phyloP scores from a whole-genome alignment of 2,797 vertebrate genomes.

The Eulemur mongoz region DNA sequence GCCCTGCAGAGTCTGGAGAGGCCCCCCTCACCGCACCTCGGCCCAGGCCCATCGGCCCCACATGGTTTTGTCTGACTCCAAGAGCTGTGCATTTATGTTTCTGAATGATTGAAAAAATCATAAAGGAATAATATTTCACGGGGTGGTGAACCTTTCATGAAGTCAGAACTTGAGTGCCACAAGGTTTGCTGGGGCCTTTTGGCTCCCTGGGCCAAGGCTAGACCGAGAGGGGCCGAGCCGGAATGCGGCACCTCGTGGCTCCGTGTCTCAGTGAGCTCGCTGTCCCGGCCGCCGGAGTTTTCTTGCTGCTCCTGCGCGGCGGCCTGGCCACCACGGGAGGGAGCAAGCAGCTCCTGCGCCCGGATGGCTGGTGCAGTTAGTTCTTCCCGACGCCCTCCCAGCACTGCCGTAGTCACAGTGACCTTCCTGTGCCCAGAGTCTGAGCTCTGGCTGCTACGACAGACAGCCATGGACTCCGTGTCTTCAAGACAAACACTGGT shows the following conservation, averaged over 20 bases:
- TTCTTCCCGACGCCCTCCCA: not conserved
- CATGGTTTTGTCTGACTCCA: not conserved
- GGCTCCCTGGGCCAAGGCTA: too few species aligned
- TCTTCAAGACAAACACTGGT: not conserved
- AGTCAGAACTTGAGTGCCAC: not conserved
- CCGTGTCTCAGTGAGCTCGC: not conserved
- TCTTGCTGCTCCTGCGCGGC: not conserved
- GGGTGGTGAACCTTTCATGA: not conserved
- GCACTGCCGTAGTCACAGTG: not conserved
- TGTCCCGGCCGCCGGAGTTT: too few species aligned
- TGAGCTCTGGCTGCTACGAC: not conserved
- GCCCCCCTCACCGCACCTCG: rapidly evolving
- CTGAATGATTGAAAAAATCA: not conserved
- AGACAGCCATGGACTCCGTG: not conserved
- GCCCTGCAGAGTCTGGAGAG: not conserved
- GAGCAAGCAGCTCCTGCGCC: too few species aligned
- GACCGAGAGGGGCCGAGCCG: too few species aligned
- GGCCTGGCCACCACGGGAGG: not conserved
- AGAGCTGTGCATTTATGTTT: not conserved
- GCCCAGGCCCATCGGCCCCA: too few species aligned
- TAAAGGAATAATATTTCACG: not conserved
- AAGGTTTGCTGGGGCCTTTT: not conserved
- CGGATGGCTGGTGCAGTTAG: not conserved
- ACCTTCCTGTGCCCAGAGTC: not conserved
- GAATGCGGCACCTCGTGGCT: not conserved